Conservation (phyloP, 2,113 vertebrate genomes). For the Sphaerodactylus townsendi region DNA sequence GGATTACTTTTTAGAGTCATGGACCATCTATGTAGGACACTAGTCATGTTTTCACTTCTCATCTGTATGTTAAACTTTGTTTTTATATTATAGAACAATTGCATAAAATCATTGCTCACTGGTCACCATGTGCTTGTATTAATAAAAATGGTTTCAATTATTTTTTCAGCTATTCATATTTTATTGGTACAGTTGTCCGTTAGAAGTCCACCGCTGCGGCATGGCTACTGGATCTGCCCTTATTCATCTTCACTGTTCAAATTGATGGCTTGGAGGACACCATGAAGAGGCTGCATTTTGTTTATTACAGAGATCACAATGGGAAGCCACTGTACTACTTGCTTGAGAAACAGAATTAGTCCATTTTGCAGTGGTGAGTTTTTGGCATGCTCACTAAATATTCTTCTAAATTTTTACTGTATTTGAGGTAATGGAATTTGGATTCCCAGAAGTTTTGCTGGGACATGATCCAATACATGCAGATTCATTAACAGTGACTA, state of each 20-base stretch:
- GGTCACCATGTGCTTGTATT: neutral
- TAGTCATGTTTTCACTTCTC: too few species aligned
- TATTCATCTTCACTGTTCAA: neutral
- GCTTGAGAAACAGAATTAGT: constrained; percentile 20
- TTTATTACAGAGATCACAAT: neutral
- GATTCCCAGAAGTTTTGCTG: constrained; percentile 45
- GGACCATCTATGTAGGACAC: too few species aligned
- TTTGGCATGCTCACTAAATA: constrained; percentile 8
- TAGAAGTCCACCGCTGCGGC: neutral
- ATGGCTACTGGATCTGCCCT: neutral
- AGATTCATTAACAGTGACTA: constrained; percentile 58
- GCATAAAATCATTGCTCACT: neutral
- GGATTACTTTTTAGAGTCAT: too few species aligned
- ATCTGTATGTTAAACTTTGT: too few species aligned
- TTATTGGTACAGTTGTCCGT: neutral
- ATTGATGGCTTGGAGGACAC: neutral
- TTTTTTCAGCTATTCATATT: neutral
- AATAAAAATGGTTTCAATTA: neutral
- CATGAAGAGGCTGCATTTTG: neutral
- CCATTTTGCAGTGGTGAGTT: constrained; percentile 4
- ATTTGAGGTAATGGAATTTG: constrained; percentile 56
- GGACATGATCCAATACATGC: constrained; percentile 50
- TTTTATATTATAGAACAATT: too few species aligned
- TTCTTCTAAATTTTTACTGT: constrained; percentile 33
- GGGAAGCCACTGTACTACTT: neutral